Conservation (phyloP, 1,140 invertebrate species). For the Leptinotarsa lineolata region DNA sequence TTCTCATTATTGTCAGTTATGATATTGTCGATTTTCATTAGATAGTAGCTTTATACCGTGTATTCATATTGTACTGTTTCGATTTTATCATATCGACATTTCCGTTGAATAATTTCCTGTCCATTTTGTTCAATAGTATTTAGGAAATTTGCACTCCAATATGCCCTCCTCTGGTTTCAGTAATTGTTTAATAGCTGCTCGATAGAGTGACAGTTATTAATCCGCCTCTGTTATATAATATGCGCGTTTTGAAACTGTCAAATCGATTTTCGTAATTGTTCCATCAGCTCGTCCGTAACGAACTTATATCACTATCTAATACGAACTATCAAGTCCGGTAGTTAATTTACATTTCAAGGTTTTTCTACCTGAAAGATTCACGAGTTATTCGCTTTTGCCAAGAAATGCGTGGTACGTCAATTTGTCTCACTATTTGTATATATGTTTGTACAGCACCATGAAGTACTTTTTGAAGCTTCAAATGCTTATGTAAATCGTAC, state of each 20-base stretch:
- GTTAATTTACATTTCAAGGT: background rate
- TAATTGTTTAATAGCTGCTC: background rate
- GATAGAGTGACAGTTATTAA: slow-evolving; percentile 1
- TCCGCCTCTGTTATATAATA: background rate
- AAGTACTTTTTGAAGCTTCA: background rate
- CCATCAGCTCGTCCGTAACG: background rate
- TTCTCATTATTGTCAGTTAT: too few species aligned
- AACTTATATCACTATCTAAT: background rate
- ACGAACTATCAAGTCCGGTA: background rate
- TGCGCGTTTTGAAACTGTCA: background rate
- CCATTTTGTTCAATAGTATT: too few species aligned
- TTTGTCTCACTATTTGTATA: background rate
- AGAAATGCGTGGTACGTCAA: background rate
- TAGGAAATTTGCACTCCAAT: too few species aligned
- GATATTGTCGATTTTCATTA: too few species aligned
- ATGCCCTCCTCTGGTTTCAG: too few species aligned
- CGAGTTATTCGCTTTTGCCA: background rate
- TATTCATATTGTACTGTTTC: too few species aligned
- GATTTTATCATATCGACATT: too few species aligned
- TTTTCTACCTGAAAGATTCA: background rate
- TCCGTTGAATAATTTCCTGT: too few species aligned
- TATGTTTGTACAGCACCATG: background rate
- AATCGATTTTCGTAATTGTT: background rate
- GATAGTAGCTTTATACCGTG: too few species aligned
- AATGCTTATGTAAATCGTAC: background rate